These are phyloP conservation scores for Acronicta aceris DNA, from an alignment of 2,888 invertebrate species.

Conservation along the genomic window DNA sequence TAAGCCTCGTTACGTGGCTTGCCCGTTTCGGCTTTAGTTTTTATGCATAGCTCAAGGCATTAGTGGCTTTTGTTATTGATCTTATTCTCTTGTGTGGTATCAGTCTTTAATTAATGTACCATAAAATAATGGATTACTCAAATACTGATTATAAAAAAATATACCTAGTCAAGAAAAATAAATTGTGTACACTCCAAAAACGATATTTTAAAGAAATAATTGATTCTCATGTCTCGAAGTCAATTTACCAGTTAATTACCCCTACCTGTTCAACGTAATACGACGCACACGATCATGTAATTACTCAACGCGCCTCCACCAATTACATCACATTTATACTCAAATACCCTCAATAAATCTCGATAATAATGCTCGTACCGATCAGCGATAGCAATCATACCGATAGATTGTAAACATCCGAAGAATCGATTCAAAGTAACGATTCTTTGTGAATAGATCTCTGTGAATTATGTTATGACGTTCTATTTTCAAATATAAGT, in stretches of 20 bases:
- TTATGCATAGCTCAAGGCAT: too few relatives aligned
- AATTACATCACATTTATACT: constrained; percentile 54
- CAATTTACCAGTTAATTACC: constrained; percentile 49
- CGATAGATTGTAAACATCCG: constrained; percentile 48
- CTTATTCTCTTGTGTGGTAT: too few relatives aligned
- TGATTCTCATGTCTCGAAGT: constrained; percentile 36
- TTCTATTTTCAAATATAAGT: constrained; percentile 34
- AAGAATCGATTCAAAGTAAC: constrained; percentile 49
- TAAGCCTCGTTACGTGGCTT: too few relatives aligned
- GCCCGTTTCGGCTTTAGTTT: too few relatives aligned
- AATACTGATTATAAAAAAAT: too few relatives aligned
- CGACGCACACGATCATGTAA: constrained; percentile 37
- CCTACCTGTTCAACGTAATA: constrained; percentile 31
- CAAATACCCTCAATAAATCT: constrained; percentile 50
- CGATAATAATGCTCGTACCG: constrained; percentile 38
- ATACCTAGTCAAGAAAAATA: too few relatives aligned
- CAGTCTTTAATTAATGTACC: not conserved
- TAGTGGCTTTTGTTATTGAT: too few relatives aligned
- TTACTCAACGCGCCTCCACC: constrained; percentile 46
- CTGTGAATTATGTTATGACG: constrained; percentile 51
- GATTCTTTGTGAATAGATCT: constrained; percentile 42
- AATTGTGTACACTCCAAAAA: not conserved
- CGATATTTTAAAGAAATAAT: constrained; percentile 12
- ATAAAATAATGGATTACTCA: not conserved
- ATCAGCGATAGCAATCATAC: constrained; percentile 41